Evolutionary conservation across 2,888 invertebrate species (phyloP).

Genomic region (Acronicta alni): DNA sequence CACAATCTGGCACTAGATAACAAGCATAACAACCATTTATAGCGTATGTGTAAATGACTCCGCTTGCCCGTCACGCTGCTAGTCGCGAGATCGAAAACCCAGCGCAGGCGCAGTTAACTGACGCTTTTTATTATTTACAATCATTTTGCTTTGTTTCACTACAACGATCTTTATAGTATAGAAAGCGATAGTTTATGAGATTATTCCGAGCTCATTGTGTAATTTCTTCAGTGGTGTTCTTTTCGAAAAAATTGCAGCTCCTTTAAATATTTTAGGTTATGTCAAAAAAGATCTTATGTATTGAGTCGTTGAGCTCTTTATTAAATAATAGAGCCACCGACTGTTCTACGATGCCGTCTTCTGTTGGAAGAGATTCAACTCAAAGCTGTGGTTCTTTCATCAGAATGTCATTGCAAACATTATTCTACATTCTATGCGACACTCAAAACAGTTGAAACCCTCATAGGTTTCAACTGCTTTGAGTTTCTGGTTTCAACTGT

Average conservation of each 20-base stretch:
- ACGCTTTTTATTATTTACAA: conserved; percentile 55
- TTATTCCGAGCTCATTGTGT: conserved; percentile 26
- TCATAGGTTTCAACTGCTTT: too few species aligned
- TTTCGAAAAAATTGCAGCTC: background rate
- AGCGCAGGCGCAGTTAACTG: conserved; percentile 34
- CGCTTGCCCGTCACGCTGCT: conserved; percentile 69
- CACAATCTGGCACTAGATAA: conserved; percentile 36
- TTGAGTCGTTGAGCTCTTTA: too few species aligned
- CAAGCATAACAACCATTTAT: conserved; percentile 28
- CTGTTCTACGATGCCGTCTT: too few species aligned
- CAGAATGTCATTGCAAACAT: too few species aligned
- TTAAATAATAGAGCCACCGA: too few species aligned
- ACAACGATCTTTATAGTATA: conserved; percentile 53
- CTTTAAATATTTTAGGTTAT: background rate
- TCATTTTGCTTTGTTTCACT: conserved; percentile 52
- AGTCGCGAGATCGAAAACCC: conserved; percentile 73
- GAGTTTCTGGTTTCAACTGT: too few species aligned
- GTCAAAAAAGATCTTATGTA: background rate
- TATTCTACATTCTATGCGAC: too few species aligned
- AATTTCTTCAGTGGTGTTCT: conserved; percentile 16
- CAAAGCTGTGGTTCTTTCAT: too few species aligned
- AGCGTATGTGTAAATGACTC: conserved; percentile 49
- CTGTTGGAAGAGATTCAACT: too few species aligned
- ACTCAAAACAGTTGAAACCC: too few species aligned
- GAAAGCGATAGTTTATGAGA: conserved; percentile 57